Evolutionary conservation across 2,888 invertebrate genomes (phyloP).

Genomic region (Zaprionus bogoriensis): DNA sequence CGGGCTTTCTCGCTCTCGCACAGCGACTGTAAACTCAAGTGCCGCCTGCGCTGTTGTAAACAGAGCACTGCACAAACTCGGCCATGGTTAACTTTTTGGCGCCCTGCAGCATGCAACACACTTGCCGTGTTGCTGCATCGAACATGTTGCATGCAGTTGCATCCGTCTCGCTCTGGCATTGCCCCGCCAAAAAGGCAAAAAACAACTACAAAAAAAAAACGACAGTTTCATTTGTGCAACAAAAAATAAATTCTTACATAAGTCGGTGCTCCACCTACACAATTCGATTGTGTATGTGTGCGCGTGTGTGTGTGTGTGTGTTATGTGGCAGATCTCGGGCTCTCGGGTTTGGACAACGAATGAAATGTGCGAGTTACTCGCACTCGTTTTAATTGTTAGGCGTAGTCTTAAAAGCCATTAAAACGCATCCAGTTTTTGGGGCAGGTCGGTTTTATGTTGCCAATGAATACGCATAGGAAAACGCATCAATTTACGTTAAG

Average conservation of each 20-base stretch:
- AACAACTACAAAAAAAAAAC: slow-evolving; percentile 10
- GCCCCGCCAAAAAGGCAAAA: slow-evolving; percentile 41
- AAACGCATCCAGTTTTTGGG: slow-evolving; percentile 39
- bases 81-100: slow-evolving; percentile 57
- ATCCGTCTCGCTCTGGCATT: slow-evolving; percentile 54
- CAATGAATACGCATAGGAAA: neutral
- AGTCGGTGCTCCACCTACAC: slow-evolving; percentile 72
- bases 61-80: slow-evolving; percentile 39
- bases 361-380: slow-evolving; percentile 56
- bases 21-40: slow-evolving; percentile 30
- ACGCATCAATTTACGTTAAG: neutral
- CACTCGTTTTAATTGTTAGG: slow-evolving; percentile 62
- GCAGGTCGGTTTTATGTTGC: slow-evolving; percentile 9
- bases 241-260: slow-evolving; percentile 71
- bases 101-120: slow-evolving; percentile 49
- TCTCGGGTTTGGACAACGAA: slow-evolving; percentile 47
- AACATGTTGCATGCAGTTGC: slow-evolving; percentile 63
- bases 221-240: slow-evolving; percentile 35
- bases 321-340: slow-evolving; percentile 47
- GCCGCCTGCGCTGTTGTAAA: slow-evolving; percentile 62
- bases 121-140: no score
- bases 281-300: slow-evolving; percentile 31
- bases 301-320: slow-evolving; percentile 15
- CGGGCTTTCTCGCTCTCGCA: slow-evolving; percentile 1
- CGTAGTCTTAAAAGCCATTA: slow-evolving; percentile 32